Evolutionary conservation across 2,113 vertebrate genomes (phyloP).

Genomic region (Irena cyanogastra): DNA sequence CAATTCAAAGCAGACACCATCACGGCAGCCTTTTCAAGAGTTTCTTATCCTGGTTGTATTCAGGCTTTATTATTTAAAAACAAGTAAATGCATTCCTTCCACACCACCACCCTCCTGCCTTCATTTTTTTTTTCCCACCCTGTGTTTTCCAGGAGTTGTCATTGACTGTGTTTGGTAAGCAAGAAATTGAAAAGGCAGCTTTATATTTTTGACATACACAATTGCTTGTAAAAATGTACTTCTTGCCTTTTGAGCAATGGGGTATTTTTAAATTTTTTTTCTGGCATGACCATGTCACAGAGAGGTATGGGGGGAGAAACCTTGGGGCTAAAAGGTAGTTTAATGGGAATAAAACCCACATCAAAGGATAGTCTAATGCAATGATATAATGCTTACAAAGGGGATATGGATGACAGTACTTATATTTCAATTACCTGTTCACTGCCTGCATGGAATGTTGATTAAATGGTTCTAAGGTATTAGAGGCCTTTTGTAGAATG

Average conservation of each 20-base stretch:
- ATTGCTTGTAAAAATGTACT: conserved; percentile 16
- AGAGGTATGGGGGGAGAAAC: neutral
- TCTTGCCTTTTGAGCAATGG: neutral
- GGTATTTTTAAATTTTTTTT: neutral
- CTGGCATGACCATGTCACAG: neutral
- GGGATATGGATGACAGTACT: conserved; percentile 40
- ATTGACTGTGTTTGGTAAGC: conserved; percentile 25
- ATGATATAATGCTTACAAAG: conserved; percentile 50
- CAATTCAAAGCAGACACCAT: conserved; percentile 48
- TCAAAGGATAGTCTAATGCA: conserved; percentile 55
- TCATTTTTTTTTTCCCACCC: neutral
- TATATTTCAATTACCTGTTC: conserved; percentile 44
- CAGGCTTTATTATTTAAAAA: conserved; percentile 54
- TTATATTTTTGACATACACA: conserved; percentile 32
- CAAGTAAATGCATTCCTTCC: conserved; percentile 35
- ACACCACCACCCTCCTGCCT: neutral
- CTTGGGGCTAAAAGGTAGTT: conserved; percentile 48
- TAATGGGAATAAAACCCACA: conserved; percentile 55
- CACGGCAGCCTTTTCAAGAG: neutral
- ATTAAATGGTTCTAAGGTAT: conserved; percentile 23
- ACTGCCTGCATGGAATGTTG: conserved; percentile 8
- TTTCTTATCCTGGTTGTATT: conserved; percentile 6
- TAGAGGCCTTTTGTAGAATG: conserved; percentile 18
- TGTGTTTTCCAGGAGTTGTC: neutral
- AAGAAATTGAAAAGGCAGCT: conserved; percentile 28